A percentile compares a stretch with the other conserved stretches of the same genome.
phyloP scores from a whole-genome alignment of 1,140 invertebrate species.

The Temnothorax longispinosus region DNA sequence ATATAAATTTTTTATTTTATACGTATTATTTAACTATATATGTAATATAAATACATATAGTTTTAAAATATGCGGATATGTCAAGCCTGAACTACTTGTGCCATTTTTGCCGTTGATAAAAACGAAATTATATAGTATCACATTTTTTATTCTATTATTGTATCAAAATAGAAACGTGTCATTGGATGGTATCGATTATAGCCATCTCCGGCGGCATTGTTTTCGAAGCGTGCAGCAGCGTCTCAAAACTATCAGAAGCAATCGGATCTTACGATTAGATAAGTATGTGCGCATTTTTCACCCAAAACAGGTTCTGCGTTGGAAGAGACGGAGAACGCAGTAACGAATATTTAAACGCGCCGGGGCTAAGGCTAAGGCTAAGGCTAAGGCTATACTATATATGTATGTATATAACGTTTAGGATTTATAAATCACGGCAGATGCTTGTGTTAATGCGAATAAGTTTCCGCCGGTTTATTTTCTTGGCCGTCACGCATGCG shows the following conservation, averaged over 20 bases:
- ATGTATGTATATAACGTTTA: neutral
- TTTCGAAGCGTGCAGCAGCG: neutral
- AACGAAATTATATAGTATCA: neutral
- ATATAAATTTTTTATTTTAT: too few species aligned
- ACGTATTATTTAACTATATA: too few species aligned
- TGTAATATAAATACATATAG: neutral
- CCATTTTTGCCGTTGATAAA: neutral
- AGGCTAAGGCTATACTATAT: too few species aligned
- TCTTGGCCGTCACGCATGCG: neutral
- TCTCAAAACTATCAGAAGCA: neutral
- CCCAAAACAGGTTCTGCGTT: neutral
- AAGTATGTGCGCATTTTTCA: neutral
- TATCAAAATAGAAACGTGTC: neutral
- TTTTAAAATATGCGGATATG: neutral
- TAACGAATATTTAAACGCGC: constrained; percentile 11
- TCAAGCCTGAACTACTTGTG: neutral
- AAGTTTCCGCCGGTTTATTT: constrained; percentile 35
- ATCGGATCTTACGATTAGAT: neutral
- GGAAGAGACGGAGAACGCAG: neutral
- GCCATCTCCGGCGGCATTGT: neutral
- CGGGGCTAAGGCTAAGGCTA: too few species aligned
- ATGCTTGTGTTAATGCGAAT: constrained; percentile 19
- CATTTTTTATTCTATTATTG: neutral
- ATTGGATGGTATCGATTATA: neutral
- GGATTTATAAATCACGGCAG: constrained; percentile 29